Percentiles rank a stretch among this genome's conserved stretches.
Conservation (phyloP, 2,113 vertebrate genomes). For the Lamprotornis superbus region DNA sequence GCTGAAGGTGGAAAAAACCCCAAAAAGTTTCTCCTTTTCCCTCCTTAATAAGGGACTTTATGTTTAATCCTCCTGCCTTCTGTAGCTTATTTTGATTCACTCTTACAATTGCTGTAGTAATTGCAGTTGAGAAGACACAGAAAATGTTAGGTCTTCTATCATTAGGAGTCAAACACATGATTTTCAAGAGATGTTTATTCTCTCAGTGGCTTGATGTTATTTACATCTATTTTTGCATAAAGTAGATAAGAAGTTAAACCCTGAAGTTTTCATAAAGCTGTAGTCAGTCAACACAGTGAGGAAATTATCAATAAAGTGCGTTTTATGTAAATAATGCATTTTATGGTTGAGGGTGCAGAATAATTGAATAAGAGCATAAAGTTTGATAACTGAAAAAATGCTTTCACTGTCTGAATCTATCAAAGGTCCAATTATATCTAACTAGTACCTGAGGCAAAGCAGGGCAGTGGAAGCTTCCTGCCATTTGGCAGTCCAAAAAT, state of each 20-base stretch:
- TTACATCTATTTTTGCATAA: not conserved
- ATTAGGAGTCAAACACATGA: not conserved
- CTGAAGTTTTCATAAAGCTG: not conserved
- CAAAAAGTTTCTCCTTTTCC: not conserved
- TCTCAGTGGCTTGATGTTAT: not conserved
- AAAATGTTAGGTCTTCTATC: not conserved
- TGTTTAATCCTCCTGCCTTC: not conserved
- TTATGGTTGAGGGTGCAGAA: constrained; percentile 12
- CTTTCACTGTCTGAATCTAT: not conserved
- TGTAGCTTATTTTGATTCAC: not conserved
- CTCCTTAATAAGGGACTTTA: not conserved
- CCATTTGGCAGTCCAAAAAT: not conserved
- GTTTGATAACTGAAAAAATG: not conserved
- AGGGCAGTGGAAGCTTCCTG: not conserved
- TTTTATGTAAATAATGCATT: constrained; percentile 25
- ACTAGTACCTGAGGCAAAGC: not conserved
- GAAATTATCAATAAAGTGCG: not conserved
- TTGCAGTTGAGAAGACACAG: not conserved
- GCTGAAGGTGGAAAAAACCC: not conserved
- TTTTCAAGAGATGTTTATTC: not conserved
- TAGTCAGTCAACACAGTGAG: not conserved
- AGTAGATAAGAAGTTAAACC: not conserved
- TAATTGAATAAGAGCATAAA: constrained; percentile 25
- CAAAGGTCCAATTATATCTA: not conserved
- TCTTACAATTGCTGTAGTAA: not conserved